These are phyloP conservation scores for Conops quadrifasciatus DNA, from an alignment of 2,888 invertebrate genomes.

Conservation along the genomic window DNA sequence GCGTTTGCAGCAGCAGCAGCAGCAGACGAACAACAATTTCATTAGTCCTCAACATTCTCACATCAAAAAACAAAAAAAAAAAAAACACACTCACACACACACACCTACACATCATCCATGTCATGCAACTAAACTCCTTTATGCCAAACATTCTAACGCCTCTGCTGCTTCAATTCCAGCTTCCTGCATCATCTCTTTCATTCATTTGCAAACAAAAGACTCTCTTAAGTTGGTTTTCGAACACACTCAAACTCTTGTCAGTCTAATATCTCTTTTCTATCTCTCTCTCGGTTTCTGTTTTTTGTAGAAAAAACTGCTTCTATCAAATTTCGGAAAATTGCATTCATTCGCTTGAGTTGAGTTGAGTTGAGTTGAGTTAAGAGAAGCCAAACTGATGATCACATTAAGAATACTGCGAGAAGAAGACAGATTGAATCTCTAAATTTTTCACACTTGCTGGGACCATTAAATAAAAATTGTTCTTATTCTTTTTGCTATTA, in stretches of 20 bases:
- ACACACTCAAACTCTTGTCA: too few species aligned
- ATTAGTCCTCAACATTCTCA: conserved; percentile 8
- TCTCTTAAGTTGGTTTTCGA: conserved; percentile 20
- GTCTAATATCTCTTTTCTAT: too few species aligned
- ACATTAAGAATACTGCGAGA: too few species aligned
- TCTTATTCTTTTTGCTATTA: too few species aligned
- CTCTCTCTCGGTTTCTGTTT: not conserved
- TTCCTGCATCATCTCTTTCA: conserved; percentile 15
- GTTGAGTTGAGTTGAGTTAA: not conserved
- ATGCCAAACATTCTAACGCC: too few species aligned
- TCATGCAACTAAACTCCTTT: conserved; percentile 16
- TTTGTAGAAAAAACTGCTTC: not conserved
- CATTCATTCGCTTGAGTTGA: conserved; percentile 13
- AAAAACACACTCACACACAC: not conserved
- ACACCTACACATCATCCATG: not conserved
- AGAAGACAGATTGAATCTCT: too few species aligned
- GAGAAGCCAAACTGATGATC: not conserved
- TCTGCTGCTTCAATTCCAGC: not conserved
- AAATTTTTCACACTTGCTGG: too few species aligned
- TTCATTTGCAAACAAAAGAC: conserved; percentile 35
- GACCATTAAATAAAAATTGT: too few species aligned
- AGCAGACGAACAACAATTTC: not conserved
- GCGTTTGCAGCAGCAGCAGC: conserved; percentile 17
- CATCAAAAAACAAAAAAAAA: too few species aligned
- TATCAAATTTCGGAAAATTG: conserved; percentile 17